Evolutionary conservation across 2,888 invertebrate genomes (phyloP).

Genomic region (Himalopsyche japonica): DNA sequence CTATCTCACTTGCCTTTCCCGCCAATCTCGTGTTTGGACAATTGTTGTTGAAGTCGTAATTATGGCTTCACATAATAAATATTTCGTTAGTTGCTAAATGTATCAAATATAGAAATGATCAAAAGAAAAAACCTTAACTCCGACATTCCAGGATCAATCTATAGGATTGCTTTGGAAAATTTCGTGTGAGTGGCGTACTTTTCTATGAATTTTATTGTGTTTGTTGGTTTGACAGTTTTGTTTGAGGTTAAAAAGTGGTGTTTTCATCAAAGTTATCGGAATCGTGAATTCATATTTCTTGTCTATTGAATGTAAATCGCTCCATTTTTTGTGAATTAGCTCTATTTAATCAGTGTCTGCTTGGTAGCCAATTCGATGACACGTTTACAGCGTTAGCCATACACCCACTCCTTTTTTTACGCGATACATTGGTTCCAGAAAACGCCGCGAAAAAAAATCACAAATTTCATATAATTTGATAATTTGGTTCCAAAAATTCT

Average conservation of each 20-base stretch:
- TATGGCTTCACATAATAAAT: neutral
- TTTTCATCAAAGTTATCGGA: neutral
- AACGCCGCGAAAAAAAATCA: too few relatives aligned
- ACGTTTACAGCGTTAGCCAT: too few relatives aligned
- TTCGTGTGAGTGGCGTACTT: conserved; percentile 57
- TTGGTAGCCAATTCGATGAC: too few relatives aligned
- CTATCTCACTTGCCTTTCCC: neutral
- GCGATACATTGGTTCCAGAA: too few relatives aligned
- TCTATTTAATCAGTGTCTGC: too few relatives aligned
- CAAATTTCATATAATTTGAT: too few relatives aligned
- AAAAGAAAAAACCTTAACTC: conserved; percentile 9
- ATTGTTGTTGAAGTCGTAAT: neutral
- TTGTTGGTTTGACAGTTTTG: conserved; percentile 15
- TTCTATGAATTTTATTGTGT: neutral
- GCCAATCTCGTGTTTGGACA: neutral
- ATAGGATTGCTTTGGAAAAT: conserved; percentile 61
- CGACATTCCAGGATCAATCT: conserved; percentile 54
- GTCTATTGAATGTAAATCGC: too few relatives aligned
- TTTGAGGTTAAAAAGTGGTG: conserved; percentile 18
- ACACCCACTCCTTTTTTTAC: too few relatives aligned
- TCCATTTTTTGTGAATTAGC: too few relatives aligned
- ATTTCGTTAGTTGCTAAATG: neutral
- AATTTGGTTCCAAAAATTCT: too few relatives aligned
- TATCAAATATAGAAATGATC: neutral
- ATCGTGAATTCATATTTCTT: too few relatives aligned